Base-by-base conservation (phyloP, 1,140 invertebrate species). In the Tachypleus tridentatus region DNA sequence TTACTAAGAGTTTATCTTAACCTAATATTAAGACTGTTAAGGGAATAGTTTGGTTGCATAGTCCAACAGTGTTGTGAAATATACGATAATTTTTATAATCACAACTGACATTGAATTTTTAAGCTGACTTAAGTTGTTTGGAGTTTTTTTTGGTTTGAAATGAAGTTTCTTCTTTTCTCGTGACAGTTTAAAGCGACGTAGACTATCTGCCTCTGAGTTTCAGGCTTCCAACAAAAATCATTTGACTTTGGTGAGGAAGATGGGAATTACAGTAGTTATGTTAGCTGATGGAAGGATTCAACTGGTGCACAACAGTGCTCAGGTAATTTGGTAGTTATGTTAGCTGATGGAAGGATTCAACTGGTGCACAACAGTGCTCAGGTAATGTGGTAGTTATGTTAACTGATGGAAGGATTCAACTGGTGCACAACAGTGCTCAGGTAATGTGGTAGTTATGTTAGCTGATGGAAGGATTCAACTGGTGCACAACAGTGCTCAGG, bases 211-310 rank as follows among this genome's bases (percentile, higher is more conserved):
- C 0, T 66, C 72, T n/a, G 79, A 81, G 10, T 81, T 83, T 72
- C 77, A 85, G 72, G 85, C 91, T 60, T 87, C 84, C 69, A 96
- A 97, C 80, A 80, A 86, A n/a, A 87, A 93, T 58, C 95, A 98
- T 80, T 77, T 97, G 68, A 85, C 85, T 75, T 81, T 91, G 62
- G 81, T 98, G 60, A 85, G 86, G 68, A 85, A 92, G 75, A 97
- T 98, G 93, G 96, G 96, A 59, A 97, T 98, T 70, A 87, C 87
- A 60, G 87, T 98, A 66, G 80, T 93, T 61, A 89, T 89, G 0
- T 80, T 95, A 73, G 82, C 84, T 50, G 93, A 98, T 78, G 94
- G 94, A 56, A 78, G 91, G 60, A 85, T 98, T 56, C 92, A 97
- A 76, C 79, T 98, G 47, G 82, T 94, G 10, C 93, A 97, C 74